These are phyloP conservation scores for Danaus chrysippus DNA, from an alignment of 2,888 invertebrate genomes.

Conservation along the genomic window DNA sequence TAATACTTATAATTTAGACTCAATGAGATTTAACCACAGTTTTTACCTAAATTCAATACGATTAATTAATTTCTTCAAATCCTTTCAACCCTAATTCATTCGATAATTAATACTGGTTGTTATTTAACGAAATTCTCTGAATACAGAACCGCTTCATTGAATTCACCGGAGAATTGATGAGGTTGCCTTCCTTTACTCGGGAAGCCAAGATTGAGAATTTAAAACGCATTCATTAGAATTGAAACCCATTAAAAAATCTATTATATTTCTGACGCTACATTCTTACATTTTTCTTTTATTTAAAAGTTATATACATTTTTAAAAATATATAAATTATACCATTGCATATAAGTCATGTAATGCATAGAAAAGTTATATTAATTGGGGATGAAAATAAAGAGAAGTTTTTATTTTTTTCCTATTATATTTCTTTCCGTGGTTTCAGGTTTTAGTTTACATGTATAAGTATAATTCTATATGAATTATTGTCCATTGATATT, in stretches of 20 bases:
- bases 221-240: conserved; percentile 30
- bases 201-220: conserved; percentile 30
- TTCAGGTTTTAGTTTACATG: too few species aligned
- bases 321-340: neutral
- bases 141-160: conserved; percentile 64
- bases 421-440: too few species aligned
- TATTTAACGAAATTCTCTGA: conserved; percentile 62
- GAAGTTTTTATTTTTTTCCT: too few species aligned
- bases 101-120: conserved; percentile 66
- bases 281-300: conserved; percentile 16
- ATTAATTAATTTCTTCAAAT: conserved; percentile 55
- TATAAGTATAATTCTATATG: too few species aligned
- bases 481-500: too few species aligned
- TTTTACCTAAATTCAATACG: conserved; percentile 31
- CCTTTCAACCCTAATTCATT: conserved; percentile 54
- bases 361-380: too few species aligned
- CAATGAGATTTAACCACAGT: neutral
- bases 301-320: conserved; percentile 16
- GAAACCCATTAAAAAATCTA: conserved; percentile 31
- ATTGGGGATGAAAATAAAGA: too few species aligned
- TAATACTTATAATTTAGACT: conserved; percentile 9
- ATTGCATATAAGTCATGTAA: too few species aligned
- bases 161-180: conserved; percentile 63
- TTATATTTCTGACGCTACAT: conserved; percentile 21
- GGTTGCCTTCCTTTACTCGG: conserved; percentile 31